Conservation (phyloP, 2,113 vertebrate species). For the Argyrosomus japonicus region DNA sequence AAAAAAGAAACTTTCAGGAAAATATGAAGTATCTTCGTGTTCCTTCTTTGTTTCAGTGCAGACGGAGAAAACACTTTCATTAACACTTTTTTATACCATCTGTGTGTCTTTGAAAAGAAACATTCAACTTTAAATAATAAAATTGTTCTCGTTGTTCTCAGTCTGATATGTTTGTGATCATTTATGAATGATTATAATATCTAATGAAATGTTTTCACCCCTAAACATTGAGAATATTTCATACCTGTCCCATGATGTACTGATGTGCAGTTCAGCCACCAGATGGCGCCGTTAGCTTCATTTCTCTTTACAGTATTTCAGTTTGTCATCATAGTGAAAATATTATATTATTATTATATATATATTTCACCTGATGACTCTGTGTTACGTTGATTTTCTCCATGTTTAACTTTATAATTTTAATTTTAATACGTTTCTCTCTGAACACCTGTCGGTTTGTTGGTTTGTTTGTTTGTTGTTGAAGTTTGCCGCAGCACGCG, state of each 20-base stretch:
- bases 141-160: neutral
- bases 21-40: neutral
- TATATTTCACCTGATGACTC: neutral
- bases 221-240: neutral
- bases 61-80: too few species aligned
- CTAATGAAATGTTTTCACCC: neutral
- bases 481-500: neutral
- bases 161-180: neutral
- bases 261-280: conserved; percentile 8
- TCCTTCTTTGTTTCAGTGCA: too few species aligned
- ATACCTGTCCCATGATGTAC: neutral
- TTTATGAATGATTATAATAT: neutral
- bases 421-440: neutral
- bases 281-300: neutral
- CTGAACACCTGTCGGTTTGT: neutral
- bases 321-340: too few species aligned
- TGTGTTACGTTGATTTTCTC: too few species aligned
- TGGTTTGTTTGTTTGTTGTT: neutral
- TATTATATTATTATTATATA: too few species aligned
- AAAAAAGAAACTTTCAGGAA: neutral
- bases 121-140: neutral
- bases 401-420: neutral
- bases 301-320: neutral
- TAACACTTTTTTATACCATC: too few species aligned
- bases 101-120: neutral